A percentile compares a stretch with the other conserved stretches of the same genome.
phyloP scores from a whole-genome alignment of 2,113 vertebrate genomes.

The Stigmatopora nigra region DNA sequence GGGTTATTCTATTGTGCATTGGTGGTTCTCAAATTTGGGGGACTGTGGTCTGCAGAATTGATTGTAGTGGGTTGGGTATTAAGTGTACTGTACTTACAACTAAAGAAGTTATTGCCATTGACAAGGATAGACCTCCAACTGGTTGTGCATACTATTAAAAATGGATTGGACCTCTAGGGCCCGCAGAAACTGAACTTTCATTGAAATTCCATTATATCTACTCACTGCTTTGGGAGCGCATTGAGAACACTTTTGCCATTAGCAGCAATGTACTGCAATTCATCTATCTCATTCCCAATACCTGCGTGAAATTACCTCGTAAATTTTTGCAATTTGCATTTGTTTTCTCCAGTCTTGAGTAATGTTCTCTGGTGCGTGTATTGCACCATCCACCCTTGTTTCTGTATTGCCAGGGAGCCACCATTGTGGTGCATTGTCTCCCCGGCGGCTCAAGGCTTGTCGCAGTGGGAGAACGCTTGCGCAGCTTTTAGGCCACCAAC shows the following conservation, averaged over 20 bases:
- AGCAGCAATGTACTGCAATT: neutral
- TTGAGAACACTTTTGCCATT: neutral
- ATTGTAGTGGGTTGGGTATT: neutral
- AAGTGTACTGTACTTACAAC: no score
- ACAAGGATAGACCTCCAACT: no score
- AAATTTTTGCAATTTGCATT: no score
- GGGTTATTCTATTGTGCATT: neutral
- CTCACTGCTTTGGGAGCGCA: neutral
- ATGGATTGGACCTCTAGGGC: no score
- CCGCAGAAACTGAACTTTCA: no score
- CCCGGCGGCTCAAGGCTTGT: neutral
- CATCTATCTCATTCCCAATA: neutral
- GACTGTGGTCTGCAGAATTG: neutral
- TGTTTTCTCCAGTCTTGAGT: neutral
- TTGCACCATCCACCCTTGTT: neutral
- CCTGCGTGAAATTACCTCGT: neutral
- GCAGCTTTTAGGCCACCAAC: constrained; percentile 14
- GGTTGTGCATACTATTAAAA: no score
- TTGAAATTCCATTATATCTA: neutral
- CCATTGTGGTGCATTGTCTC: neutral
- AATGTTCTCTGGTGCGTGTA: no score
- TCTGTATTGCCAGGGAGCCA: neutral
- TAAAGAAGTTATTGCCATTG: no score
- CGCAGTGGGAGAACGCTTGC: constrained; percentile 13
- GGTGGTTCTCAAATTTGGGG: no score